Evolutionary conservation across 1,140 invertebrate genomes (phyloP), one percentile per base, ranked within the genome.

Genomic region (Mamestra configurata): DNA sequence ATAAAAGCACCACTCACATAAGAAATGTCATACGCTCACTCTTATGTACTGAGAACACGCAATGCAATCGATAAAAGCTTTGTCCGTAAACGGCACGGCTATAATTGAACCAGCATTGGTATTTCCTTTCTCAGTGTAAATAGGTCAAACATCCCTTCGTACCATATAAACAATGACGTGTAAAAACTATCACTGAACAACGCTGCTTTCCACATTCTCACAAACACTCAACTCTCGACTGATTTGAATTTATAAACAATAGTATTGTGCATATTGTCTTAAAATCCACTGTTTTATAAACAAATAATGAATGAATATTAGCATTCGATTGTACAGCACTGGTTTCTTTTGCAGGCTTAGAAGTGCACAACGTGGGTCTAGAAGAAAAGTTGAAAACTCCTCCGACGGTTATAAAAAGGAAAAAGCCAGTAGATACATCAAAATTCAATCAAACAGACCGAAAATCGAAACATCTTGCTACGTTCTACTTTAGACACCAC

Each of bases 401-500:
- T 77, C 92, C 91, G 78, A 95, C 95, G 57, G 92, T 93, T 35
- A 85, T 94, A 35, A 95, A 96, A 83, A 93, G 94, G 24, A 95
- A 95, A 72, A 94, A 95, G 79, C 90, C 94, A 79, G 88, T 95
- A 43, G 93, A 96, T 84, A 94, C 95, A 4, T 96, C 96, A 22
- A 96, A 96, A 86, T 96, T 96, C 83, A 96, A 96, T 88, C 94
- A 97, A 49, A 97, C 97, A 0, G 97, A 97, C 92, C 95, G 97
- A 79, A 97, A 97, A 88, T 97, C 97, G 13, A 97, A 97, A 86
- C 98, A 98, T 88, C 97, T 96, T 86, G 98, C 96, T 78, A 97
- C 97, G 70, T 98, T 97, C 90, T 98, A 98, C 91, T 98, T 97
- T 91, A 97, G 97, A 91, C 98, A 98, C 90, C 95, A 96, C 88